Evolutionary conservation across 2,113 vertebrate genomes (phyloP), one percentile per base, ranked within the genome.

Genomic region (Ophthalmolycus amberensis): DNA sequence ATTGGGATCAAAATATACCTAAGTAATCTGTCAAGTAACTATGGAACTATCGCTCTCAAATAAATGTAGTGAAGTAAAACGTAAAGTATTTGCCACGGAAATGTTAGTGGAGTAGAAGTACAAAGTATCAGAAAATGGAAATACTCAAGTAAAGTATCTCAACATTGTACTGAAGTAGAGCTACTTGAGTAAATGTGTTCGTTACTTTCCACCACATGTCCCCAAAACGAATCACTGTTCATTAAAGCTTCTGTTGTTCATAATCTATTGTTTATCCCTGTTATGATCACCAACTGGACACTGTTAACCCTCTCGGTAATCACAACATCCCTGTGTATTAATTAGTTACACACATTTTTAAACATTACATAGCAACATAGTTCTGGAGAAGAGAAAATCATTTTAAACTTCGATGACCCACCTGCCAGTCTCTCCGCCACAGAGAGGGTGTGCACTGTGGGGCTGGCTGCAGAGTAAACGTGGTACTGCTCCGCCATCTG

Each of bases 401-500:
- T 29, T 25, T 27, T 56, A 6, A 60, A 54, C 42, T 18, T 5
- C 9, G 1, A 14, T 5, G 44, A 80, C 85, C 69, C 70, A 96
- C 95, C 96, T 86, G 95, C 95, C 48, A 96, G 91, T 37, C 94
- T 93, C 88, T 96, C 95, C 0, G 95, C 95, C 80, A 96, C 92
- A 22, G 94, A 93, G 6, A 93, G 84, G 1, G 93, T 90, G 69
- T 94, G 94, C 38, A 79, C 77, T 0, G 92, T 22, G 7, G 93
- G 87, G 34, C 86, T 76, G 18, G 80, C 73, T 2, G 90, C 67
- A 0, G 92, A 80, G 48, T 82, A 90, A 18, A 85, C 46, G 69
- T 84, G 94, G 87, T 94, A 93, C 83, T 90, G 94, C 40, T 92
- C 88, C 71, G 92, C 91, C 94, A 94, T 82, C 94, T 95, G 95